phyloP scores from a whole-genome alignment of 2,888 invertebrate species.

The Perizoma flavofasciatum region DNA sequence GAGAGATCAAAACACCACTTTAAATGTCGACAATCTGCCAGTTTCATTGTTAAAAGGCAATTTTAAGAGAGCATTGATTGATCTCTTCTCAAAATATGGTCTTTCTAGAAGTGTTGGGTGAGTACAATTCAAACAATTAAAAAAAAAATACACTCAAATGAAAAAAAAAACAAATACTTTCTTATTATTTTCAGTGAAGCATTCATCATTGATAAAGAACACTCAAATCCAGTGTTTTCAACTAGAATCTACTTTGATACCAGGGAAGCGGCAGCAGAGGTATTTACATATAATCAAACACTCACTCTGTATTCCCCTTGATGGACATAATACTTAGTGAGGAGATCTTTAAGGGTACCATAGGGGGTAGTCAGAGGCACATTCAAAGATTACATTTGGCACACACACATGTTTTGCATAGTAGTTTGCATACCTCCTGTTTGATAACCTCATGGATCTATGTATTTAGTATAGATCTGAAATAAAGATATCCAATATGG shows the following conservation, averaged over 20 bases:
- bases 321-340: too few relatives aligned
- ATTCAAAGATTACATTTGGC: too few relatives aligned
- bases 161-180: too few relatives aligned
- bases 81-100: slow-evolving; percentile 66
- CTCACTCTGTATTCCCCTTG: neutral
- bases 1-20: slow-evolving; percentile 43
- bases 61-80: slow-evolving; percentile 58
- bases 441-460: too few relatives aligned
- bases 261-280: slow-evolving; percentile 61
- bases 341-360: too few relatives aligned
- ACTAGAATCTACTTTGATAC: slow-evolving; percentile 64
- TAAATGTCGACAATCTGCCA: slow-evolving; percentile 69
- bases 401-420: too few relatives aligned
- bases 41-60: slow-evolving; percentile 50
- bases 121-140: slow-evolving; percentile 27
- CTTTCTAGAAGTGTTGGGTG: slow-evolving; percentile 67
- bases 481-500: too few relatives aligned
- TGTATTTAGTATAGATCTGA: too few relatives aligned
- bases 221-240: slow-evolving; percentile 64
- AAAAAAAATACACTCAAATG: neutral
- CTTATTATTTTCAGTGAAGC: slow-evolving; percentile 23
- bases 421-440: too few relatives aligned
- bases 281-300: slow-evolving; percentile 32
- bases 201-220: slow-evolving; percentile 33
- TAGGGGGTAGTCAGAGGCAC: too few relatives aligned